These are phyloP conservation scores for Drosophila austrosaltans DNA, from an alignment of 2,888 invertebrate species.

Conservation along the genomic window DNA sequence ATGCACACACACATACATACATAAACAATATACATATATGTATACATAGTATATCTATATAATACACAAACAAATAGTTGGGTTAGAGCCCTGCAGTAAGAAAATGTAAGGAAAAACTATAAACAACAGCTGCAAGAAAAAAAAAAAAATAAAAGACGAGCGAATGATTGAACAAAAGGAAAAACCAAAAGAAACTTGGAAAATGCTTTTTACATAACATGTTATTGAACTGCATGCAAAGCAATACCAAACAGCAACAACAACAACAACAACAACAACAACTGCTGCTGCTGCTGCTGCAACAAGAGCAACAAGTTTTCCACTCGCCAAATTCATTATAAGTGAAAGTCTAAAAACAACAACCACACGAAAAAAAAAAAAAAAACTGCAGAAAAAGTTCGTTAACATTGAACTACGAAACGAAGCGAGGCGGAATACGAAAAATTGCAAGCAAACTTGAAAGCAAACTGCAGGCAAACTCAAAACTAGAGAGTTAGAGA, in stretches of 20 bases:
- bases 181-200: constrained; percentile 54
- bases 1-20: constrained; percentile 2
- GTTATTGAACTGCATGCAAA: constrained; percentile 81
- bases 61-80: constrained; percentile 56
- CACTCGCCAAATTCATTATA: constrained; percentile 81
- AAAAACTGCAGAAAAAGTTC: constrained; percentile 74
- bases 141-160: constrained; percentile 11
- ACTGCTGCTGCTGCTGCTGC: constrained; percentile 17
- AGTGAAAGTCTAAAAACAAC: constrained; percentile 80
- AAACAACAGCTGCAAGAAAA: constrained; percentile 27
- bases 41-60: constrained; percentile 20
- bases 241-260: constrained; percentile 47
- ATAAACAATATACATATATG: background rate
- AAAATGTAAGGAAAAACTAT: constrained; percentile 36
- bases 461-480: constrained; percentile 32
- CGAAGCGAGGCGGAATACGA: constrained; percentile 49
- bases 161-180: constrained; percentile 21
- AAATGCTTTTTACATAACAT: constrained; percentile 83
- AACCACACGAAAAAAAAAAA: constrained; percentile 32
- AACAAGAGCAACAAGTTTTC: constrained; percentile 53
- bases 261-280: constrained; percentile 39
- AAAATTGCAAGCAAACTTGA: constrained; percentile 44
- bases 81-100: constrained; percentile 33
- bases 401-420: constrained; percentile 83
- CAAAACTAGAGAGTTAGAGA: constrained; percentile 29